Evolutionary conservation across 2,113 vertebrate species (phyloP).

Genomic region (Piprites chloris): DNA sequence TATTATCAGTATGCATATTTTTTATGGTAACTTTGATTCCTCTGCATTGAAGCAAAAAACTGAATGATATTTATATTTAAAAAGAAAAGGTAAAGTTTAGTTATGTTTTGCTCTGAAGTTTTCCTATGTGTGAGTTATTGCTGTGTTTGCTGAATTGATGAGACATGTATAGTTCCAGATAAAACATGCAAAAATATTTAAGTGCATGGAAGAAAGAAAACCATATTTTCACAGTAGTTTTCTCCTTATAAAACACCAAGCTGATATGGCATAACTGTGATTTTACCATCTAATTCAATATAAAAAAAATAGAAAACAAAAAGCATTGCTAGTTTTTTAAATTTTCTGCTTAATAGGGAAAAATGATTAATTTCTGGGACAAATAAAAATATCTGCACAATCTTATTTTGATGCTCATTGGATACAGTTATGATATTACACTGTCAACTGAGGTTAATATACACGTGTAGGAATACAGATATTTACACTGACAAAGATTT

Average conservation of each 20-base stretch:
- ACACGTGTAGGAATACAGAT: background rate
- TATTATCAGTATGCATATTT: background rate
- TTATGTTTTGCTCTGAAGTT: background rate
- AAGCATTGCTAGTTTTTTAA: background rate
- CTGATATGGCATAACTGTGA: background rate
- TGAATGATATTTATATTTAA: background rate
- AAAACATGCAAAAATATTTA: background rate
- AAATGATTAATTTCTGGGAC: background rate
- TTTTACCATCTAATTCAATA: background rate
- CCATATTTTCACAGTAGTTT: background rate
- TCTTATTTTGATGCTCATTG: background rate
- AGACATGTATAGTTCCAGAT: background rate
- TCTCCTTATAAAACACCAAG: background rate
- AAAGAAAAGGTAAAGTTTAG: background rate
- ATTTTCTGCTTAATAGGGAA: background rate
- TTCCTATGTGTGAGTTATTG: background rate
- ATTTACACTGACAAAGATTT: background rate
- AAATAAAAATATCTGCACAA: background rate
- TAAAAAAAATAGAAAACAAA: background rate
- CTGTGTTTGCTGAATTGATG: background rate
- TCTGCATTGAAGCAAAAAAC: background rate
- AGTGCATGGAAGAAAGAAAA: background rate
- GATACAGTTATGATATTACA: background rate
- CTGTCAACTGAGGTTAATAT: background rate
- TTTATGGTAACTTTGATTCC: background rate